Evolutionary conservation across 2,113 vertebrate genomes (phyloP).

Genomic region (Dolichallabes microphthalmus): DNA sequence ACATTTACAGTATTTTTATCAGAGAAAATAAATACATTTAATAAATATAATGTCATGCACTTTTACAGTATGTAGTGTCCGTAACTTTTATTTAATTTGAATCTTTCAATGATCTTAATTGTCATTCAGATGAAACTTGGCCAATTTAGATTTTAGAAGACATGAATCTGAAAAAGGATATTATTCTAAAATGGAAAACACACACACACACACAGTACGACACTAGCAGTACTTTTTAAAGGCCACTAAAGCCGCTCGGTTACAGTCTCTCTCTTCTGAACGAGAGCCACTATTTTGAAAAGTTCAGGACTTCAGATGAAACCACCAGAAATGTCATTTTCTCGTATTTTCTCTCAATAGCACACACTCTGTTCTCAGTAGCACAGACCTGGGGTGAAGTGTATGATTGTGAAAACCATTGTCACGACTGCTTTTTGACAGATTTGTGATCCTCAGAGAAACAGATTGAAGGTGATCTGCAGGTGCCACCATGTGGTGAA

Average conservation of each 20-base stretch:
- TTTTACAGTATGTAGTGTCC: too few relatives aligned
- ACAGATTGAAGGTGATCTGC: slow-evolving; percentile 18
- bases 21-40: too few relatives aligned
- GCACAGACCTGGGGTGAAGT: background rate
- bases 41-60: too few relatives aligned
- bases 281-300: background rate
- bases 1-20: too few relatives aligned
- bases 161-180: too few relatives aligned
- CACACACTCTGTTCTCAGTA: slow-evolving; percentile 1
- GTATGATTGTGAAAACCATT: slow-evolving; percentile 21
- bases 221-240: background rate
- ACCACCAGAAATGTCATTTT: slow-evolving; percentile 9
- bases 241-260: background rate
- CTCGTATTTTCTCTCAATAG: slow-evolving; percentile 2
- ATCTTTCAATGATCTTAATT: too few relatives aligned
- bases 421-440: slow-evolving; percentile 21
- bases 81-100: too few relatives aligned
- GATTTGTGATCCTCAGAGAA: background rate
- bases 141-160: too few relatives aligned
- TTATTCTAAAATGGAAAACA: background rate
- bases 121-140: too few relatives aligned
- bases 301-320: slow-evolving; percentile 29
- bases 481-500: slow-evolving; percentile 65
- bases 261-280: slow-evolving; percentile 7
- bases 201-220: background rate